Evolutionary conservation across 2,888 invertebrate species (phyloP).

Genomic region (Galerucella calmariensis): DNA sequence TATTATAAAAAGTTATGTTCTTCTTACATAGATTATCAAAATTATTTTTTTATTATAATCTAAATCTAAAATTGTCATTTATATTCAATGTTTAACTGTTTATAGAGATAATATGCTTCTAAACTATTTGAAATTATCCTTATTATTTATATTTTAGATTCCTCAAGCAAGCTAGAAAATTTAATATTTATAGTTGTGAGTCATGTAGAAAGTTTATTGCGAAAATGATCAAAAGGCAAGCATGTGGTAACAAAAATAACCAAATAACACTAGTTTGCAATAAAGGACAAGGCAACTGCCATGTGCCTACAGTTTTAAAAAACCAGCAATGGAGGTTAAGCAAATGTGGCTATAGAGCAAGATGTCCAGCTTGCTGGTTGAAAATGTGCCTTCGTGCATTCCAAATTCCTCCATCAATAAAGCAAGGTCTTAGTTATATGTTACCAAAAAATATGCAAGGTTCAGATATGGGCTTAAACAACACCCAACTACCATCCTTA

Average conservation of each 20-base stretch:
- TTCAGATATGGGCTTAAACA: conserved; percentile 57
- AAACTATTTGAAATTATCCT: background rate
- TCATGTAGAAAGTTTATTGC: conserved; percentile 89
- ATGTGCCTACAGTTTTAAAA: conserved; percentile 77
- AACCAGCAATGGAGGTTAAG: conserved; percentile 78
- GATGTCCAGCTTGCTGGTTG: conserved; percentile 89
- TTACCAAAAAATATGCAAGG: conserved; percentile 74
- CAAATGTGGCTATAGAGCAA: conserved; percentile 75
- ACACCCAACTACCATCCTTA: conserved; percentile 57
- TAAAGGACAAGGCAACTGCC: conserved; percentile 78
- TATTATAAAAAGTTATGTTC: too few species aligned
- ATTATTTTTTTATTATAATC: too few species aligned
- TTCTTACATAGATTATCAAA: too few species aligned
- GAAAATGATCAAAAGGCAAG: conserved; percentile 79
- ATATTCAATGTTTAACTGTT: too few species aligned
- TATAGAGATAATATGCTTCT: too few species aligned
- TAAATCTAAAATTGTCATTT: too few species aligned
- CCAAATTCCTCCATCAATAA: conserved; percentile 78
- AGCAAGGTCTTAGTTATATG: conserved; percentile 75
- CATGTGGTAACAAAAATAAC: conserved; percentile 69
- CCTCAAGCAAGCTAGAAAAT: conserved; percentile 83
- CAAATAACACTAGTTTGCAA: conserved; percentile 73
- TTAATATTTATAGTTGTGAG: conserved; percentile 86
- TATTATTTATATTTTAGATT: conserved; percentile 64
- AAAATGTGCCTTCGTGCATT: conserved; percentile 85